phyloP scores from a whole-genome alignment of 2,113 vertebrate genomes.

The Ifrita kowaldi region DNA sequence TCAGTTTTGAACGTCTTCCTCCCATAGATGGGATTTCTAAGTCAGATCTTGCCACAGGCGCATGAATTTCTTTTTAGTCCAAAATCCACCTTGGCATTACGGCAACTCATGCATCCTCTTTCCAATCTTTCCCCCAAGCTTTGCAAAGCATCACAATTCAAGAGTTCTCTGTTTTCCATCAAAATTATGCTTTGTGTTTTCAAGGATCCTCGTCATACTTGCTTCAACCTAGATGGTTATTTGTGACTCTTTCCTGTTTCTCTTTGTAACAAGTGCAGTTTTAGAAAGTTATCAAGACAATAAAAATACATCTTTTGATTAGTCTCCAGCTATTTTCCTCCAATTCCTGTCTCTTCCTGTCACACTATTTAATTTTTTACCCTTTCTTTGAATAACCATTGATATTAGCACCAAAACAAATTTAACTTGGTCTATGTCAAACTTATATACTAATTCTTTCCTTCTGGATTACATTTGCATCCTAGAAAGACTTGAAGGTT shows the following conservation, averaged over 20 bases:
- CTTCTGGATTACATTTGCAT: not conserved
- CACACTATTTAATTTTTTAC: not conserved
- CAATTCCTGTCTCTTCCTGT: not conserved
- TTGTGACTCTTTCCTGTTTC: not conserved
- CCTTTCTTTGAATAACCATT: not conserved
- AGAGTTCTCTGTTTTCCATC: not conserved
- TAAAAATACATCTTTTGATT: not conserved
- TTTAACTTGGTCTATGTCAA: not conserved
- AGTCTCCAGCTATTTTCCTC: not conserved
- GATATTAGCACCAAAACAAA: not conserved
- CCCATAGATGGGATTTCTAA: not conserved
- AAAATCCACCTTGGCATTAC: not conserved
- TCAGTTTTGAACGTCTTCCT: not conserved
- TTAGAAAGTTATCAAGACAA: not conserved
- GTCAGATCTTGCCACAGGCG: rapidly evolving
- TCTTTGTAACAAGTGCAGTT: not conserved
- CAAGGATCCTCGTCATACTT: not conserved
- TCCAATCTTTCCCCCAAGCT: not conserved
- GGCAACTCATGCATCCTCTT: not conserved
- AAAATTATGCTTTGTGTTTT: not conserved
- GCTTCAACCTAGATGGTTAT: not conserved
- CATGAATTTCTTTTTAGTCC: not conserved
- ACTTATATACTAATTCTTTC: not conserved
- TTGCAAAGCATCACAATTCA: not conserved
- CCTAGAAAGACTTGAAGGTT: not conserved